These are phyloP conservation scores for Orchesella cincta DNA, from an alignment of 1,140 invertebrate species.

Conservation along the genomic window DNA sequence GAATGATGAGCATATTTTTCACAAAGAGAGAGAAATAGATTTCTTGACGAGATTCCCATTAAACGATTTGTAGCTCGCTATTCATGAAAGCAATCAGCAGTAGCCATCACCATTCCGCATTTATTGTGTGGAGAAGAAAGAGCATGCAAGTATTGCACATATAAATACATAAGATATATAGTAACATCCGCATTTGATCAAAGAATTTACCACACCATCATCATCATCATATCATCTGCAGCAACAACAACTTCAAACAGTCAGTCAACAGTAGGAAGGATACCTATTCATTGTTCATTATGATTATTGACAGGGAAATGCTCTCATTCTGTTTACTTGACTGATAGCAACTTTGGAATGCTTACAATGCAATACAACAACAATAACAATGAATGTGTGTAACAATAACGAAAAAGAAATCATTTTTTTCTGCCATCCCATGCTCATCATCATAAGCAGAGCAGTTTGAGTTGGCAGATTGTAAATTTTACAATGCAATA, in stretches of 20 bases:
- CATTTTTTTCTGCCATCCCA: background rate
- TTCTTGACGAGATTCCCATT: background rate
- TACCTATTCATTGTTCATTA: constrained; percentile 2
- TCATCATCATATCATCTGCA: background rate
- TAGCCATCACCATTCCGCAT: background rate
- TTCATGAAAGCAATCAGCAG: background rate
- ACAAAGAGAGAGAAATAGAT: background rate
- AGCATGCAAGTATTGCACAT: background rate
- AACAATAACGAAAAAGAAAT: constrained; percentile 9
- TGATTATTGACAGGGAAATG: constrained; percentile 18
- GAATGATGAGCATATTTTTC: constrained; percentile 8
- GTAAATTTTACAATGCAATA: constrained; percentile 11
- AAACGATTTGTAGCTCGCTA: constrained; percentile 21
- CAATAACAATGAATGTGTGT: background rate
- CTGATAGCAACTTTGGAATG: background rate
- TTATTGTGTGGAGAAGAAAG: background rate
- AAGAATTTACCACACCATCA: background rate
- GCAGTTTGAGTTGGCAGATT: background rate
- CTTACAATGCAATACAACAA: background rate
- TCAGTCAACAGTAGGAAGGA: constrained; percentile 4
- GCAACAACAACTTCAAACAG: background rate
- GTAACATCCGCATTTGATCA: constrained; percentile 18
- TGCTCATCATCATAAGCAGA: background rate
- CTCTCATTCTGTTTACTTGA: background rate
- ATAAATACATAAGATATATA: background rate